These are phyloP conservation scores for Zaprionus inermis DNA, from an alignment of 1,140 invertebrate species.

Conservation along the genomic window DNA sequence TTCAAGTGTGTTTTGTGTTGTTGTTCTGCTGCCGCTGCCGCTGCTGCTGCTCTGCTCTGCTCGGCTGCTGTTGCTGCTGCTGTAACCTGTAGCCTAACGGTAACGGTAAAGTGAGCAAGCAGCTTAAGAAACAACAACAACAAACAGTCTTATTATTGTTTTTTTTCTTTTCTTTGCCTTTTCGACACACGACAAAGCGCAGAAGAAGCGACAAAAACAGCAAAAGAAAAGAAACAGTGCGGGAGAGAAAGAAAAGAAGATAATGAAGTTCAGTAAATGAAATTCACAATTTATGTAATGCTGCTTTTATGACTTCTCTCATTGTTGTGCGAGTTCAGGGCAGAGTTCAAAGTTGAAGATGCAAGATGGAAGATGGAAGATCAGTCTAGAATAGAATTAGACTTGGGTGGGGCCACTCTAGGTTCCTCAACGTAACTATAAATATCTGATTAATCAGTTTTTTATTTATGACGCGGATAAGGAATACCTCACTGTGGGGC, in stretches of 20 bases:
- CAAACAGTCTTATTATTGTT: constrained; percentile 46
- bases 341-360: constrained; percentile 29
- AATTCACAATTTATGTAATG: constrained; percentile 81
- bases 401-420: not conserved
- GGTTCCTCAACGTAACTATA: not conserved
- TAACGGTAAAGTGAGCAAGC: constrained; percentile 66
- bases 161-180: constrained; percentile 20
- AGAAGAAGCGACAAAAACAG: constrained; percentile 32
- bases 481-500: not conserved
- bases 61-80: constrained; percentile 32
- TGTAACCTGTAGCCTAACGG: constrained; percentile 69
- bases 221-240: constrained; percentile 23
- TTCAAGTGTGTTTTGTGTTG: constrained; percentile 17
- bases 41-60: not conserved
- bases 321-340: constrained; percentile 22
- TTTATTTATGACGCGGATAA: no score
- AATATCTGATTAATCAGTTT: not conserved
- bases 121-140: constrained; percentile 47
- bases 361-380: not conserved
- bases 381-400: constrained; percentile 3
- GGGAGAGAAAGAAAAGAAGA: constrained; percentile 26
- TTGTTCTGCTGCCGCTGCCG: constrained; percentile 19
- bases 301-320: constrained; percentile 47
- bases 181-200: constrained; percentile 41
- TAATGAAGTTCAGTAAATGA: constrained; percentile 52